Base-by-base conservation (phyloP, 2,113 vertebrate species). In the Cryptotis parvus region DNA sequence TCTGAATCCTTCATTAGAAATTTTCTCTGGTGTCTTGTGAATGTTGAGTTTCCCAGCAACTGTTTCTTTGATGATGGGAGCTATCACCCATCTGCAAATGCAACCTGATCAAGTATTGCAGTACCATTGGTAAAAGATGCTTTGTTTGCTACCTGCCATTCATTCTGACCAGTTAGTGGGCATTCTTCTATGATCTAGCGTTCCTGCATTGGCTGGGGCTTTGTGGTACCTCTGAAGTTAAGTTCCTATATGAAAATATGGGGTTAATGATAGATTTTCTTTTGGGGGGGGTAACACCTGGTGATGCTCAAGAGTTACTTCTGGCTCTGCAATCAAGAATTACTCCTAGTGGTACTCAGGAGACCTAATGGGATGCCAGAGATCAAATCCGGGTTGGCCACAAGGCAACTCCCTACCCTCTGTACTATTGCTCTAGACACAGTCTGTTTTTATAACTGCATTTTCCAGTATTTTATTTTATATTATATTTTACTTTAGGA, bases 1-100 rank as follows among this genome's bases (percentile, higher is more conserved):
- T 27, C 39, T 7, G 33, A 63, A 26, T 35, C 24, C 18, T 15
- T 16, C 29, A 43, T 39, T 31, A 31, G 65, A 27, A 69, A 72
- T 3, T 15, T 24, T 65, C 72, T 16, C 3, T 1, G 77, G 55
- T 20, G 3, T 31, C 2, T 1, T 3, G 1, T 1, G 31, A 27
- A 41, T 7, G 33, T 41, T 41, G 6, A 49, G 70, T 26, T 74
- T 14, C 35, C 49, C 49, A 35, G 31, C 37, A 24, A 15, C 29
- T 1, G 0, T 52, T 52, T 26, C 1, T 16, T 35, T 24, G 70
- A 49, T 9, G 27, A 35, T 6, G 11, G 6, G 9, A 18, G 16
- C 24, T 1, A 14, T 6, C 31, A 58, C 20, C 22, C 20, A 58
- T 20, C 55, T 58, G 55, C 55, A 58, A 58, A 58, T 58, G 55